Conservation (phyloP, 2,888 invertebrate genomes). For the Hypena proboscidalis region DNA sequence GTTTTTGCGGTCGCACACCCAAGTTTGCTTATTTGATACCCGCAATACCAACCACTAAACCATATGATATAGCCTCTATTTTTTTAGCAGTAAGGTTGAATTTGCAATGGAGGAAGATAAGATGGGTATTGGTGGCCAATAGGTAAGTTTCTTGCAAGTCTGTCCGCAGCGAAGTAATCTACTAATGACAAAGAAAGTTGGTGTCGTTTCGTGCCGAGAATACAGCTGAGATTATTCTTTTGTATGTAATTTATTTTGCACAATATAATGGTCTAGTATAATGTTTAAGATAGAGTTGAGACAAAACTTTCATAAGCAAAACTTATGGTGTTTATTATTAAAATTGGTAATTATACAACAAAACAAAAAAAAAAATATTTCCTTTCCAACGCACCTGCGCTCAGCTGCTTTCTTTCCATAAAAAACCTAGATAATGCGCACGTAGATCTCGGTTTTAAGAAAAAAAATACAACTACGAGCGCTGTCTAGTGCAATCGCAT, state of each 20-base stretch:
- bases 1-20: slow-evolving; percentile 50
- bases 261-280: not conserved
- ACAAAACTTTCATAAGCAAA: no score
- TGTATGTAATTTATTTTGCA: slow-evolving; percentile 4
- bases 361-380: no score
- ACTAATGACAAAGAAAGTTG: slow-evolving; percentile 67
- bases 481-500: no score
- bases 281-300: not conserved
- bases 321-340: no score
- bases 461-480: no score
- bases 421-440: no score
- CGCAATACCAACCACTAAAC: slow-evolving; percentile 4
- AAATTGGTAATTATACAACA: no score
- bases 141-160: slow-evolving; percentile 56
- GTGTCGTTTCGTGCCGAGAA: slow-evolving; percentile 47
- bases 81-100: slow-evolving; percentile 17
- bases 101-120: slow-evolving; percentile 8
- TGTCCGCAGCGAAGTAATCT: slow-evolving; percentile 63
- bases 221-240: slow-evolving; percentile 51
- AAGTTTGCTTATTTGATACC: slow-evolving; percentile 41
- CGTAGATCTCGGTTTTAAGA: no score
- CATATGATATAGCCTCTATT: slow-evolving; percentile 3
- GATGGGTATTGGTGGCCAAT: slow-evolving; percentile 43
- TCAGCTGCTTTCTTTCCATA: no score
- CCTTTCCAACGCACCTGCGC: no score